Percentiles rank a stretch among this genome's conserved stretches.
Evolutionary conservation across 2,797 vertebrate species (phyloP).

Genomic region (Thalassophryne amazonica): DNA sequence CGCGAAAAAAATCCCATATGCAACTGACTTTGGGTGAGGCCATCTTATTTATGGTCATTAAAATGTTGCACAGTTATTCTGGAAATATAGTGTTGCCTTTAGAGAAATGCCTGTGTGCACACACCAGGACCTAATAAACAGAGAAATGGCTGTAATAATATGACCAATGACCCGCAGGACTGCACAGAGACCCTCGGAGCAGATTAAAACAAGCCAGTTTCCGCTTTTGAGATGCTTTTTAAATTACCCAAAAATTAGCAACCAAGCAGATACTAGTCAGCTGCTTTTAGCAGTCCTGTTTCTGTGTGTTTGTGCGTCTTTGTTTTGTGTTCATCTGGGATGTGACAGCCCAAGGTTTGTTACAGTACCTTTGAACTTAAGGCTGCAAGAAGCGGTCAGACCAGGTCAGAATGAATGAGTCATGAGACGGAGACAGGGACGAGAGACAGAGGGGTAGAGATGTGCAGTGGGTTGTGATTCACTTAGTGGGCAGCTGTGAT

Average conservation of each 20-base stretch:
- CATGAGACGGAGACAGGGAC: conserved; percentile 20
- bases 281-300: not conserved
- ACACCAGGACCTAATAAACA: too few species aligned
- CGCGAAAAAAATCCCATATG: too few species aligned
- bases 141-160: too few species aligned
- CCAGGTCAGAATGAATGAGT: conserved; percentile 49
- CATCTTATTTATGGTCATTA: too few species aligned
- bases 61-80: too few species aligned
- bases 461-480: conserved; percentile 56
- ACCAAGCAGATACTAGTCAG: conserved; percentile 1
- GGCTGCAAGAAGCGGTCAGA: conserved; percentile 35
- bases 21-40: too few species aligned
- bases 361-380: conserved; percentile 46
- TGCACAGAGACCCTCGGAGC: not conserved
- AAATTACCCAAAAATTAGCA: not conserved
- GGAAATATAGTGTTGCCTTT: too few species aligned
- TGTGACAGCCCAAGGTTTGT: conserved; percentile 27
- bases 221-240: not conserved
- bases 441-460: conserved; percentile 15
- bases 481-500: conserved; percentile 62
- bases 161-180: too few species aligned
- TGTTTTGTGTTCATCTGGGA: conserved; percentile 4
- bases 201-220: not conserved
- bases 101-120: too few species aligned
- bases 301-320: not conserved